Base-by-base conservation (phyloP, 2,888 invertebrate genomes). In the Rhyacophila evoluta region DNA sequence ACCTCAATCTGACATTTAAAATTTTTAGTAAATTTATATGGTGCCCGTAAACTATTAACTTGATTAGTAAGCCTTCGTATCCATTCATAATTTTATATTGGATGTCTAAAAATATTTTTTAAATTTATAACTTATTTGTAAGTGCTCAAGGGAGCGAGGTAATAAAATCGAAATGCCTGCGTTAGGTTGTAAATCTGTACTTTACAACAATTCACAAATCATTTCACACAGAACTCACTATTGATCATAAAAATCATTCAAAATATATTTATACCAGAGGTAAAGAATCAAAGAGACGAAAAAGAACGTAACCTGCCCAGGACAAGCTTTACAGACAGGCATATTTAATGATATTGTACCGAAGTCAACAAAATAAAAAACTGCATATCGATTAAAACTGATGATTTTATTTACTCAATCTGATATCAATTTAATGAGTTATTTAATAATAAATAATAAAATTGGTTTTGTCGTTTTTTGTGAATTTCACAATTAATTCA, bases 111-210 rank as follows among this genome's bases (percentile, higher is more conserved):
- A 55, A 8, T 55, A 39, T 12, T 19, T 55, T 55, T 55, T 41
- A 41, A 41, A 55, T 55, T 55, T 55, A 55, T 55, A 55, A 55
- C 55, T 55, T 55, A 55, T 55, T 55, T 55, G 55, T 55, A 19
- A 19, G 55, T 55, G 55, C 25, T 8, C 25, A 55, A 55, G 55
- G 10, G 55, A 25, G 19, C 55, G 55, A 15, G 25, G 55, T 2
- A 25, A 25, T 55, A 55, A 55, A 55, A 55, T 19, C 25, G 25
- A 55, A 55, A 55, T 19, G 55, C 19, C 55, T 55, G 55, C 55
- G 55, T 55, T 55, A 55, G 55, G 55, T 55, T 55, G 55, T 55
- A 55, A 55, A 55, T 55, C 25, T 55, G 55, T 25, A 55, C 10
- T 55, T 55, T 55, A 25, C 19, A 55, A 55, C 55, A 55, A 55